Evolutionary conservation across 2,888 invertebrate genomes (phyloP), one percentile per base, ranked within the genome.

Genomic region (Lasioglossum malachurum): DNA sequence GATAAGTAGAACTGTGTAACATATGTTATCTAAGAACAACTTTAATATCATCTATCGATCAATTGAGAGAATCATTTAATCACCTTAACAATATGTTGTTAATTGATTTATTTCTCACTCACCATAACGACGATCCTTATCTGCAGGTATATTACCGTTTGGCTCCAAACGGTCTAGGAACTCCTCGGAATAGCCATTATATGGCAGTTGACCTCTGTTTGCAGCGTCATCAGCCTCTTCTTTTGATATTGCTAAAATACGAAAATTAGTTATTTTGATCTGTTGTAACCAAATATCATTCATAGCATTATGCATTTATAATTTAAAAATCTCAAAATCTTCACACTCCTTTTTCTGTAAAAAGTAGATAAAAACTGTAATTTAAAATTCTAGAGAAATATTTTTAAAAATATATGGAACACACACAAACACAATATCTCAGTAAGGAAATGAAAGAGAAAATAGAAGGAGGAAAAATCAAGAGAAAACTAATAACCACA

Each of bases 101-200:
- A 16, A 79, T 49, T 49, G 49, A 23, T 64, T 83, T 31, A 78
- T 75, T 84, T 74, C 69, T 44, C 75, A 85, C 91, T 96, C 93
- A 97, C 97, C 97, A 95, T 97, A 97, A 96, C 97, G 96, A 95
- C 97, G 96, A 96, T 97, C 97, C 96, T 98, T 98, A 95, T 98
- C 98, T 95, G 97, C 97, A 94, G 97, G 98, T 96, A 98, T 98
- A 96, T 98, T 98, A 94, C 98, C 98, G 96, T 98, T 98, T 95
- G 98, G 98, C 96, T 99, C 98, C 94, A 98, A 97, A 95, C 98
- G 97, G 96, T 98, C 98, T 95, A 98, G 97, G 96, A 98, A 98
- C 96, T 98, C 98, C 95, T 98, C 98, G 84, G 98, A 98, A 97
- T 98, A 98, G 91, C 98, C 98, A 96, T 98, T 98, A 96, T 98